Evolutionary conservation across 2,797 vertebrate species (phyloP).

Genomic region (Periparus ater): DNA sequence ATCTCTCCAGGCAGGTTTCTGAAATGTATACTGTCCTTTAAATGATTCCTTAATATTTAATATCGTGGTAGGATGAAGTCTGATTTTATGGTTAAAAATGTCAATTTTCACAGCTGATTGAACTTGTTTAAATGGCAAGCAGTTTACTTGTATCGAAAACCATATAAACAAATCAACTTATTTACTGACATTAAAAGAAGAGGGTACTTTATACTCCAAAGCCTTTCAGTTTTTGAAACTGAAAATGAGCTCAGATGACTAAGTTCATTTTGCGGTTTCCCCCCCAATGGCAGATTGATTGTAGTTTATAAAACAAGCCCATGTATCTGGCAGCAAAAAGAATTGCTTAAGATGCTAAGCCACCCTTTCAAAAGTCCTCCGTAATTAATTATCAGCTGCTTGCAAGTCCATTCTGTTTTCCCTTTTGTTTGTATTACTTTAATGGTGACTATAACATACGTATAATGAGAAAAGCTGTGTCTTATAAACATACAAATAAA

Average conservation of each 20-base stretch:
- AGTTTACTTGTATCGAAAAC: conserved; percentile 68
- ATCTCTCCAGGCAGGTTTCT: conserved; percentile 60
- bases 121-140: conserved; percentile 72
- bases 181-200: conserved; percentile 68
- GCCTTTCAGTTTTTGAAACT: conserved; percentile 30
- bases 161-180: conserved; percentile 73
- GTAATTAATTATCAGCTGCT: conserved; percentile 64
- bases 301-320: conserved; percentile 60
- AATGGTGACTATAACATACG: conserved; percentile 15
- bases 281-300: conserved; percentile 53
- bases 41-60: conserved; percentile 72
- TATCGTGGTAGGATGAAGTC: conserved; percentile 70
- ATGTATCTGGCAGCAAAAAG: conserved; percentile 56
- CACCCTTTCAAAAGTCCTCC: conserved; percentile 43
- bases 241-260: conserved; percentile 59
- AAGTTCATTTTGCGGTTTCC: conserved; percentile 42
- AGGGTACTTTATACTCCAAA: conserved; percentile 40
- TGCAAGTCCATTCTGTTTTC: conserved; percentile 52
- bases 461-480: conserved; percentile 48
- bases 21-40: conserved; percentile 65
- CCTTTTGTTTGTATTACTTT: conserved; percentile 46
- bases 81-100: conserved; percentile 75
- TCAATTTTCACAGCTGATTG: conserved; percentile 75
- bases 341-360: conserved; percentile 62
- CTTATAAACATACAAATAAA: conserved; percentile 60